Base-by-base conservation (phyloP, 2,797 vertebrate species). In the Lepilemur ruficaudatus region DNA sequence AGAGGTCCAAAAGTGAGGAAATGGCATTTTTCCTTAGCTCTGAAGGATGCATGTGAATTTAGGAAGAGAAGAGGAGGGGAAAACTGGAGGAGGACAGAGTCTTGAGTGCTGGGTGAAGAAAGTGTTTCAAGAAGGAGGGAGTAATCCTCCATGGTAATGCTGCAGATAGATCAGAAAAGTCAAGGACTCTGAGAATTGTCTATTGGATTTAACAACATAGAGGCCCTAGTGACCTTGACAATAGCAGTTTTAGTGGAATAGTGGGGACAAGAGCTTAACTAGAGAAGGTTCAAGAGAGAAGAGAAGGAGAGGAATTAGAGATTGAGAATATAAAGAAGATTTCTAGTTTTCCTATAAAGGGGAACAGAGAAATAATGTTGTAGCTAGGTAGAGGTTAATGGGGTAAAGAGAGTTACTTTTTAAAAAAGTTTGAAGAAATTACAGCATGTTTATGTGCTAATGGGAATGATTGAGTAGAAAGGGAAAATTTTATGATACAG, bases 1-100 rank as follows among this genome's bases (percentile, higher is more conserved):
- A 95, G 32, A 75, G 15, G 41, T 80, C 32, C 94, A 70, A 12
- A 32, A 76, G 7, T 57, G 32, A 85, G 35, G 32, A 94, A 85
- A 88, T 89, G 48, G 78, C 50, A 55, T 57, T 85, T 80, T 89
- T 95, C 22, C 65, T 94, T 95, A 86, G 61, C 22, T 86, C 50
- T 91, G 20, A 86, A 93, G 67, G 75, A 75, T 89, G 9, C n/a
- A 32, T 94, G 41, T 84, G 46, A 88, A 91, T 84, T 91, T 93
- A 88, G 32, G 46, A 78, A 81, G 35, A 82, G 48, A 50, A 87
- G n/a, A 88, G n/a, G 14, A 85, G n/a, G 91, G 9, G 69, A 82
- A 92, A 95, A 52, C 22, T 61, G 80, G 7, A 91, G 43, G 23
- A 69, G 35, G 41, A 41, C 38, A 88, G n/a, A 78, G 20, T 91